Percentiles rank a stretch among this genome's conserved stretches.
Evolutionary conservation across 35 echinoderm and acorn worm genomes (phyloP).

Genomic region (Chiridota heheva): DNA sequence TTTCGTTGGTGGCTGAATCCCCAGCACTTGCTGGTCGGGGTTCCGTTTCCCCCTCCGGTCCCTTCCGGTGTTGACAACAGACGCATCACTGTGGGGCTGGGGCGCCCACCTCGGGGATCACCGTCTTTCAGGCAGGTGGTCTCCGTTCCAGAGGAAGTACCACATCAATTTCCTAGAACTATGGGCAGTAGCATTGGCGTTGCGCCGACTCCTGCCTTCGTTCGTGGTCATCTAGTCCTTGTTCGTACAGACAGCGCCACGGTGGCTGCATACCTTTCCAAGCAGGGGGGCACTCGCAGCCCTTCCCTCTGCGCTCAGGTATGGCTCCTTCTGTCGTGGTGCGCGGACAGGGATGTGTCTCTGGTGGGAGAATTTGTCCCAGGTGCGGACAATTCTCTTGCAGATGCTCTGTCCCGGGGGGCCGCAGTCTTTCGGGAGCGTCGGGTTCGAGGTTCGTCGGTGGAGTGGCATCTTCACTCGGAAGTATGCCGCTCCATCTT

Average conservation of each 20-base stretch:
- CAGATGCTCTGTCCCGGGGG: slow-evolving; percentile 17
- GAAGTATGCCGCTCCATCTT: background rate
- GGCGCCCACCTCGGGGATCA: background rate
- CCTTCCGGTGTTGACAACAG: background rate
- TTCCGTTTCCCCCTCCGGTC: background rate
- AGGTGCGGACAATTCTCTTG: background rate
- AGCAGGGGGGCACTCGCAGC: background rate
- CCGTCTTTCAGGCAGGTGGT: background rate
- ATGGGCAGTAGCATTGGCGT: background rate
- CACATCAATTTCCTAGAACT: slow-evolving; percentile 37
- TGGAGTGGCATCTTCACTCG: background rate
- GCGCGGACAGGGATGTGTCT: background rate
- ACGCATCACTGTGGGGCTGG: slow-evolving; percentile 22
- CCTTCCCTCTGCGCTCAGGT: background rate
- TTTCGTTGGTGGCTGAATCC: background rate
- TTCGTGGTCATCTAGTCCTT: background rate
- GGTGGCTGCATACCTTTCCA: background rate
- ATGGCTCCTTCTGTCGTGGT: slow-evolving; percentile 12
- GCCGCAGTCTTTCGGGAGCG: no score
- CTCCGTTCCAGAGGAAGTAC: background rate
- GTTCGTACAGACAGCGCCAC: slow-evolving; percentile 4
- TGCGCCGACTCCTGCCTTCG: background rate
- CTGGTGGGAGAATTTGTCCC: background rate
- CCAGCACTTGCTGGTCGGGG: background rate
- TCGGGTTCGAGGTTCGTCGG: no score